Conservation (phyloP, 2,797 vertebrate species). For the Coregonus suidteri region DNA sequence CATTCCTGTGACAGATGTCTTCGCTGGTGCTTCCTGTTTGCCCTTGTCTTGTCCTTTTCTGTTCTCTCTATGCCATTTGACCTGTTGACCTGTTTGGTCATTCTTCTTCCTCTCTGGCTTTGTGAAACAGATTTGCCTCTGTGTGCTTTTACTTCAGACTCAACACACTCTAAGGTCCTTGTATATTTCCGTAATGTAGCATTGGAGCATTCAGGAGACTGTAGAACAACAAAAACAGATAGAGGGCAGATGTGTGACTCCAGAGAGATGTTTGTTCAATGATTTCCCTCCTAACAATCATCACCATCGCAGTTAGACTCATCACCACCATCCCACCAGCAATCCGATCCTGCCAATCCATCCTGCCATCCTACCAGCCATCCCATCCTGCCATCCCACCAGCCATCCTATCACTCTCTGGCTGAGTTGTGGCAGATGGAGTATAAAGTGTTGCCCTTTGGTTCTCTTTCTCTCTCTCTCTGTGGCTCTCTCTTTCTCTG, state of each 20-base stretch:
- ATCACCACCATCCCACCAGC: too few species aligned
- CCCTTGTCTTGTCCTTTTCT: neutral
- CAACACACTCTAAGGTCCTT: too few species aligned
- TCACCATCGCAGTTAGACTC: too few species aligned
- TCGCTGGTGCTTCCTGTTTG: neutral
- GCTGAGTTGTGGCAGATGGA: slow-evolving; percentile 59
- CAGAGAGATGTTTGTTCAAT: neutral
- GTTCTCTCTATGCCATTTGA: neutral
- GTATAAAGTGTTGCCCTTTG: slow-evolving; percentile 70
- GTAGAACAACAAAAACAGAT: neutral
- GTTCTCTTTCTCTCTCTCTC: slow-evolving; percentile 71
- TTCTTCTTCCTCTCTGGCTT: neutral
- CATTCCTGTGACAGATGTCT: neutral
- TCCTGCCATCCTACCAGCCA: too few species aligned
- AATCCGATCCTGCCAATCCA: too few species aligned
- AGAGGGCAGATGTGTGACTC: neutral
- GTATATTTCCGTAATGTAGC: too few species aligned
- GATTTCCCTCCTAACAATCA: slow-evolving; percentile 1
- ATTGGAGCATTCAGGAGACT: neutral
- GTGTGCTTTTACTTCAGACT: neutral
- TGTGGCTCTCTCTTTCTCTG: neutral
- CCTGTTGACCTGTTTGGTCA: neutral
- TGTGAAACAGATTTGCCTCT: neutral
- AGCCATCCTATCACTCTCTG: slow-evolving; percentile 52
- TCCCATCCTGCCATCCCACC: too few species aligned